phyloP scores from a whole-genome alignment of 2,113 vertebrate genomes.

The Benthochromis sp. region DNA sequence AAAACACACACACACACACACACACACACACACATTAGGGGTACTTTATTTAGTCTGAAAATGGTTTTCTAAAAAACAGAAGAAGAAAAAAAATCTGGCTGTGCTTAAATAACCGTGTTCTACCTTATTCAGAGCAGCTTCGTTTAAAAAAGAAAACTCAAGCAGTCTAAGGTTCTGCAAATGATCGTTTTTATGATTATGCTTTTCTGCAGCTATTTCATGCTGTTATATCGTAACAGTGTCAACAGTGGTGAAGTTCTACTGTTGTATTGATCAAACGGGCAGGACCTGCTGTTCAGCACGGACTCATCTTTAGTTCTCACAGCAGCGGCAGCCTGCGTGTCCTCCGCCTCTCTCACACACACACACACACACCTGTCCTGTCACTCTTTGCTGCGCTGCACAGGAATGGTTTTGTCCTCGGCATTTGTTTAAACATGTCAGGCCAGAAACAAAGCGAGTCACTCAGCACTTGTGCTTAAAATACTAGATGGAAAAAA shows the following conservation, averaged over 20 bases:
- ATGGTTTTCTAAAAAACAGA: not conserved
- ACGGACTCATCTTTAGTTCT: not conserved
- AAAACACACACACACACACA: not conserved
- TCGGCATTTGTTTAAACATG: not conserved
- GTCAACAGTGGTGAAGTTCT: not conserved
- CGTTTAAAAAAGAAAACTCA: not conserved
- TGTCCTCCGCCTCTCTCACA: not conserved
- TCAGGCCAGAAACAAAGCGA: not conserved
- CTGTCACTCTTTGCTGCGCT: not conserved
- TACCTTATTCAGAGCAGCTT: not conserved
- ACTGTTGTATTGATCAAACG: not conserved
- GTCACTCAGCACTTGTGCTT: not conserved
- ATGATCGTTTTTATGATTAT: not conserved
- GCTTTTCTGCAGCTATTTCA: not conserved
- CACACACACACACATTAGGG: not conserved
- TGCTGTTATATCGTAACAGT: not conserved
- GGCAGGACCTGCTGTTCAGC: not conserved
- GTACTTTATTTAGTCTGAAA: not conserved
- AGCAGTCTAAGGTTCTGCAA: not conserved
- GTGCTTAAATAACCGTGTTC: not conserved
- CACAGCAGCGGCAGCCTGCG: not conserved
- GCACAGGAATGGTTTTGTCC: not conserved
- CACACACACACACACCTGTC: conserved; percentile 5
- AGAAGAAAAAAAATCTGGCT: not conserved
- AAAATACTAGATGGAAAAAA: not conserved